Conservation (phyloP, 2,797 vertebrate species). For the Thunnus albacares region DNA sequence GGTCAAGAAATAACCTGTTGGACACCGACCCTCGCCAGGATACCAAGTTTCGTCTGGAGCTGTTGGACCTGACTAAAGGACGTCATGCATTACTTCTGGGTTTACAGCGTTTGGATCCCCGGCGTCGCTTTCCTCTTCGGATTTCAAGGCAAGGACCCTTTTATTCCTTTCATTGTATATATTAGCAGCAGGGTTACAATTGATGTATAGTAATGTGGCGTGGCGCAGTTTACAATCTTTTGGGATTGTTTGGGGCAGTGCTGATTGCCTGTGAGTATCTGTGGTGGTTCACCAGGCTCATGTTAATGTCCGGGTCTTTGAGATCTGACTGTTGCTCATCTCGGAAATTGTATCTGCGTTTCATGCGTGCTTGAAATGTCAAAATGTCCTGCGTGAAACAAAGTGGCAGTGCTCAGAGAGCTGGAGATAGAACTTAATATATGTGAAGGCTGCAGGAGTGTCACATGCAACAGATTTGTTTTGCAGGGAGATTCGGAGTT, state of each 20-base stretch:
- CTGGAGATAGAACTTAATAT: neutral
- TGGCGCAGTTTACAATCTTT: conserved; percentile 31
- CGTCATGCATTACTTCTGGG: conserved; percentile 74
- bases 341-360: neutral
- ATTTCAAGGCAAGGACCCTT: conserved; percentile 69
- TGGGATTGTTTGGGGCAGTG: conserved; percentile 27
- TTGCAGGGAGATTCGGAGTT: neutral
- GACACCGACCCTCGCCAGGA: conserved; percentile 40
- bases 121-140: conserved; percentile 64
- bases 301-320: neutral
- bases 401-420: neutral
- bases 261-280: neutral
- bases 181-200: too few relatives aligned
- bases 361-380: conserved; percentile 36
- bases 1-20: conserved; percentile 31
- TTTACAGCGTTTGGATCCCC: conserved; percentile 72
- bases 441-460: too few relatives aligned
- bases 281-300: neutral
- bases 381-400: neutral
- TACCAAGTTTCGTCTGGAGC: conserved; percentile 45
- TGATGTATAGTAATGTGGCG: neutral
- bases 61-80: conserved; percentile 49
- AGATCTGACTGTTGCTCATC: conserved; percentile 25
- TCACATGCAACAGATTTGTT: neutral
- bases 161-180: neutral